phyloP scores from a whole-genome alignment of 2,888 invertebrate genomes.

The Caenorhabditis sp. region DNA sequence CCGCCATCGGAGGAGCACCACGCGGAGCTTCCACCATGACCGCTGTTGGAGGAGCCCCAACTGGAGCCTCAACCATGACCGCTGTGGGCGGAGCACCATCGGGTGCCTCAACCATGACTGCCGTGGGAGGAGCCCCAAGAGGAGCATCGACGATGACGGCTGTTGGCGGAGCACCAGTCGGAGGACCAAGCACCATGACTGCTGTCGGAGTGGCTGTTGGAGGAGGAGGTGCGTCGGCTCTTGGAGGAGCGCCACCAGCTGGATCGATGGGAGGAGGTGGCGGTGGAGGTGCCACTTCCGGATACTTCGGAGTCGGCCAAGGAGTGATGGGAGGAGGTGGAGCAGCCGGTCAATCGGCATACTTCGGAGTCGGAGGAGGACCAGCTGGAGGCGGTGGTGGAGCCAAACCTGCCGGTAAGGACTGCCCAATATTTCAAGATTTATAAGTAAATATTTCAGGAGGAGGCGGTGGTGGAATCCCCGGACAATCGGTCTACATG shows the following conservation, averaged over 20 bases:
- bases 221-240: constrained; percentile 45
- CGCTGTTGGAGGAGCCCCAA: constrained; percentile 68
- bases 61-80: constrained; percentile 72
- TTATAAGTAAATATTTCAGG: neutral
- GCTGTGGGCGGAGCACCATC: constrained; percentile 23
- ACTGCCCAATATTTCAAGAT: neutral
- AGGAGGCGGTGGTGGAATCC: constrained; percentile 61
- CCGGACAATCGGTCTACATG: constrained; percentile 65
- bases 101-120: constrained; percentile 75
- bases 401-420: constrained; percentile 30
- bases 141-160: constrained; percentile 77
- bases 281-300: constrained; percentile 64
- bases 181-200: constrained; percentile 66
- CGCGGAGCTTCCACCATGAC: constrained; percentile 72
- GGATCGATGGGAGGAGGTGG: constrained; percentile 52
- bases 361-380: constrained; percentile 73
- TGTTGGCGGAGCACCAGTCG: constrained; percentile 69
- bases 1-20: constrained; percentile 70
- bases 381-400: constrained; percentile 30
- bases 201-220: constrained; percentile 10
- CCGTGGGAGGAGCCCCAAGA: constrained; percentile 69
- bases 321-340: constrained; percentile 56
- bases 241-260: constrained; percentile 29
- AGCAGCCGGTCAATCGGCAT: constrained; percentile 52
- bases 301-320: constrained; percentile 63